Conservation (phyloP, 1,140 invertebrate species). For the Bemisia tabaci region DNA sequence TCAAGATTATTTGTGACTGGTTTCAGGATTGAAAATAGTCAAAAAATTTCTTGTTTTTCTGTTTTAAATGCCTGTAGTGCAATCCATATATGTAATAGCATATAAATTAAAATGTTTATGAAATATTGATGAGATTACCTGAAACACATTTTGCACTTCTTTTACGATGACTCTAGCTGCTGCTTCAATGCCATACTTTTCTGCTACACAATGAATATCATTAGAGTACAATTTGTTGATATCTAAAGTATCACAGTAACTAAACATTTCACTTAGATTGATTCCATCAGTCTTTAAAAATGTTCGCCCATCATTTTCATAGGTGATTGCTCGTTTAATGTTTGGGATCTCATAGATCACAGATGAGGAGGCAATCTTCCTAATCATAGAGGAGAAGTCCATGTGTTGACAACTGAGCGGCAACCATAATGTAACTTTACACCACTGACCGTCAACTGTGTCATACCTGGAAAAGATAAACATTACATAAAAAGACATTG, state of each 20-base stretch:
- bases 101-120: too few species aligned
- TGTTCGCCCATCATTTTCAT: slow-evolving; percentile 40
- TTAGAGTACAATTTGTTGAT: slow-evolving; percentile 82
- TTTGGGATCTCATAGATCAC: slow-evolving; percentile 65
- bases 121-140: too few species aligned
- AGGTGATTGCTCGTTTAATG: slow-evolving; percentile 71
- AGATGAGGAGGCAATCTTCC: slow-evolving; percentile 52
- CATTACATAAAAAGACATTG: too few species aligned
- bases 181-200: slow-evolving; percentile 92
- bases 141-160: slow-evolving; percentile 32
- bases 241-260: slow-evolving; percentile 66
- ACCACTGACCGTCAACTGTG: slow-evolving; percentile 10
- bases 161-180: slow-evolving; percentile 73
- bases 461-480: slow-evolving; percentile 19
- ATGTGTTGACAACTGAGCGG: slow-evolving; percentile 47
- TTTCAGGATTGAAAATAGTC: too few species aligned
- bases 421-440: slow-evolving; percentile 37
- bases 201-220: slow-evolving; percentile 81
- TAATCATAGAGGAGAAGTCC: slow-evolving; percentile 66
- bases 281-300: slow-evolving; percentile 87
- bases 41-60: too few species aligned
- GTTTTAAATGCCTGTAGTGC: too few species aligned
- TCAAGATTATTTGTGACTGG: too few species aligned
- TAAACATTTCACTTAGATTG: slow-evolving; percentile 74
- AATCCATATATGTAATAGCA: too few species aligned